A percentile compares a stretch with the other conserved stretches of the same genome.
Evolutionary conservation across 1,140 invertebrate species (phyloP).

Genomic region (Saxidomus purpurata): DNA sequence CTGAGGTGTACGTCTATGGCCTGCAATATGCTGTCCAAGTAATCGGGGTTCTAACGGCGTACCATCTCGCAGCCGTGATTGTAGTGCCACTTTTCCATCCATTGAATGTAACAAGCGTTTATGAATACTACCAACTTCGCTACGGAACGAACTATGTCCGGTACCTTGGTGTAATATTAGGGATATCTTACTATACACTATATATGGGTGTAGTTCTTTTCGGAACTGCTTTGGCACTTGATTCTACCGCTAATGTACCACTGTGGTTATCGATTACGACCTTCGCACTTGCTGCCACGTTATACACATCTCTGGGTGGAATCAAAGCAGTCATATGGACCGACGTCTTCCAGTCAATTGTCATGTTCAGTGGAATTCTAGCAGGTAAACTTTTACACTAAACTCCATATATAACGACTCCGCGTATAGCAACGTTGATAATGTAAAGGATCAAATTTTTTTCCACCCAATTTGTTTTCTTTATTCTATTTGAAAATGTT

Average conservation of each 20-base stretch:
- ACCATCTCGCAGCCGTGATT: not conserved
- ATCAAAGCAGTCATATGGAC: conserved; percentile 53
- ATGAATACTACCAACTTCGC: conserved; percentile 16
- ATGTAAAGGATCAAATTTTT: too few species aligned
- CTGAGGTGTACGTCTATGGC: conserved; percentile 58
- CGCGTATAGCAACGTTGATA: too few species aligned
- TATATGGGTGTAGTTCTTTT: conserved; percentile 30
- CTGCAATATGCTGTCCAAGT: not conserved
- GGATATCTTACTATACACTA: not conserved
- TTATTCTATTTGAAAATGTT: too few species aligned
- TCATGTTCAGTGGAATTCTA: conserved; percentile 37
- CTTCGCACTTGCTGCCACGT: not conserved
- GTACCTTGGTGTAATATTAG: not conserved
- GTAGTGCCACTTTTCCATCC: conserved; percentile 20
- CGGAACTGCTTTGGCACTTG: not conserved
- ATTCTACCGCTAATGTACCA: not conserved
- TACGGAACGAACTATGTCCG: not conserved
- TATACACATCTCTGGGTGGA: conserved; percentile 29
- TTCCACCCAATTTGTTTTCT: too few species aligned
- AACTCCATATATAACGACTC: too few species aligned
- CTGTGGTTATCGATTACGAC: not conserved
- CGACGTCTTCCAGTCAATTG: conserved; percentile 23
- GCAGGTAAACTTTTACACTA: not conserved
- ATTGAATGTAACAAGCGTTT: not conserved
- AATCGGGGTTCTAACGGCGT: not conserved